Evolutionary conservation across 2,113 vertebrate species (phyloP).

Genomic region (Ceratotherium simum): DNA sequence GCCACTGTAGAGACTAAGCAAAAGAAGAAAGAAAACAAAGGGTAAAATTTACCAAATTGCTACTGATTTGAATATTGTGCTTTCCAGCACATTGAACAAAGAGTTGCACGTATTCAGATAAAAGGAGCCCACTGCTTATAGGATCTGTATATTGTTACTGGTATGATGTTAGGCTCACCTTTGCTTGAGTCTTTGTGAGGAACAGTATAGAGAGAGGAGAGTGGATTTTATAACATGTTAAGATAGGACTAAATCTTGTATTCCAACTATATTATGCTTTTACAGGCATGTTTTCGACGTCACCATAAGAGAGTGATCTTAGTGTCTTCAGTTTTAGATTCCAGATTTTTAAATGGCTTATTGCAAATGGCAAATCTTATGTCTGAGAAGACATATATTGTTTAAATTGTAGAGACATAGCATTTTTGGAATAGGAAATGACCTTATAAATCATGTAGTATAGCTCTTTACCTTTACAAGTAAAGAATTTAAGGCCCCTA

Average conservation of each 20-base stretch:
- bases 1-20: background rate
- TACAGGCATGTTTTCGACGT: background rate
- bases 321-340: background rate
- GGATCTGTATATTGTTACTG: background rate
- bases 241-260: background rate
- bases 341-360: slow-evolving; percentile 20
- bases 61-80: background rate
- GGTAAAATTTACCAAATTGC: background rate
- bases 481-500: background rate
- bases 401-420: background rate
- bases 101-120: background rate
- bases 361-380: slow-evolving; percentile 1
- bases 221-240: background rate
- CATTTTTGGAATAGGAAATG: background rate
- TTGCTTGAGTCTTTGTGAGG: background rate
- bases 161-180: background rate
- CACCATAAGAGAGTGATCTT: background rate
- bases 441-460: background rate
- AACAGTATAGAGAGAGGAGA: background rate
- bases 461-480: background rate
- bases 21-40: background rate
- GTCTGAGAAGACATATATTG: background rate
- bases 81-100: background rate
- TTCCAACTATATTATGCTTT: background rate
- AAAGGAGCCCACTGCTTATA: background rate